Evolutionary conservation across 2,113 vertebrate species (phyloP).

Genomic region (Tragelaphus strepsiceros): DNA sequence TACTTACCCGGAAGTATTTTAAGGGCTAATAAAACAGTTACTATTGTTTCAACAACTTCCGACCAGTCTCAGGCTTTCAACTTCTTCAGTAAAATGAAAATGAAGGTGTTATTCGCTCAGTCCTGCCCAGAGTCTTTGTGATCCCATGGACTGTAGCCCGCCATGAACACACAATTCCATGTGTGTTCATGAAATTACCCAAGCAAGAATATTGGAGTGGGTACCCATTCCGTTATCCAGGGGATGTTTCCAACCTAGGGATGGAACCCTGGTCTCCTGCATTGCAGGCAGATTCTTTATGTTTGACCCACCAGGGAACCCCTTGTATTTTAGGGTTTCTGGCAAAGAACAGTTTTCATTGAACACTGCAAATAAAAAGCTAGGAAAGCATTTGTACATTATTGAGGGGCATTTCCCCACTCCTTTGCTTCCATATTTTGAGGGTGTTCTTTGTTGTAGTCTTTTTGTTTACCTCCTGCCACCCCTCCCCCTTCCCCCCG

Average conservation of each 20-base stretch:
- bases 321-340: background rate
- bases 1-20: background rate
- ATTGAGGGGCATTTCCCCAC: background rate
- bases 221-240: background rate
- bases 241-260: background rate
- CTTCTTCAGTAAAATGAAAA: background rate
- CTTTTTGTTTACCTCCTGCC: background rate
- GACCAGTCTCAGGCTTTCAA: no score
- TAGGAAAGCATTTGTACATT: background rate
- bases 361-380: background rate
- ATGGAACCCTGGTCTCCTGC: background rate
- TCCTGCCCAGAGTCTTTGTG: background rate
- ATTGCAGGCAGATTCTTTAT: background rate
- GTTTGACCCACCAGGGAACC: background rate
- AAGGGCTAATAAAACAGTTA: background rate
- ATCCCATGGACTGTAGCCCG: background rate
- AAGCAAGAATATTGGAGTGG: background rate
- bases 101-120: background rate
- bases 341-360: background rate
- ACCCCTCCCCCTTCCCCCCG: fast-evolving
- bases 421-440: background rate
- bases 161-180: background rate
- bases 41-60: background rate
- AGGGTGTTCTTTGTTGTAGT: background rate
- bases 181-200: background rate